Evolutionary conservation across 2,888 invertebrate species (phyloP), one percentile per base, ranked within the genome.

Genomic region (Heliconius hortense): DNA sequence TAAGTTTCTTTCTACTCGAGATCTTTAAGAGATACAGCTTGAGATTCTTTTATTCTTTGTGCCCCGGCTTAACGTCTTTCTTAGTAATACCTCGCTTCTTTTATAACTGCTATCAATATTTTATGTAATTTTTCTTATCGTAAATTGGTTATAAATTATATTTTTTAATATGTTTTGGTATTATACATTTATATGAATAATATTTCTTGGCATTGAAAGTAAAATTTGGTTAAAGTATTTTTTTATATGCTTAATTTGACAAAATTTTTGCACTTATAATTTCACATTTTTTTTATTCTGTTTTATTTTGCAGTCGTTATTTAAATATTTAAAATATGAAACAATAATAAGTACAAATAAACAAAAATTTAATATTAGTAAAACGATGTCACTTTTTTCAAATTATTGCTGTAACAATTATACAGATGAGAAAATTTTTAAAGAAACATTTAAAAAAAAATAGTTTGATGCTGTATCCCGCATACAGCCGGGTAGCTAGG

Each of bases 61-160:
- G 64, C 64, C 68, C 39, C 76, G 63, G 75, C 75, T 77, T 70
- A 73, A 76, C 76, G 75, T 75, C 77, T 73, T 76, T 75, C 71
- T 70, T 73, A 28, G 64, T 69, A 77, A 69, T 64, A 72, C 73
- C 66, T 28, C 56, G 72, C 21, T 68, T 74, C 67, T 79, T 72
- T 73, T 76, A 75, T 79, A 77, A 70, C 39, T 69, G 62, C 39
- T 69, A 73, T 77, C 76, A 72, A 73, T 73, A 73, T 73, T 75
- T 72, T 74, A 72, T 72, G 59, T 63, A 64, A 24, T 64, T 60
- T 71, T 48, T 70, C 48, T 76, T 69, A 70, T 67, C 59, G 63
- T 76, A 72, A 76, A 73, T 73, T 72, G 68, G 64, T 48, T 75
- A 21, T 75, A 7, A 64, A 11, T 53, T 53, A n/a, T 53, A n/a